Evolutionary conservation across 2,113 vertebrate genomes (phyloP).

Genomic region (Barbus barbus): DNA sequence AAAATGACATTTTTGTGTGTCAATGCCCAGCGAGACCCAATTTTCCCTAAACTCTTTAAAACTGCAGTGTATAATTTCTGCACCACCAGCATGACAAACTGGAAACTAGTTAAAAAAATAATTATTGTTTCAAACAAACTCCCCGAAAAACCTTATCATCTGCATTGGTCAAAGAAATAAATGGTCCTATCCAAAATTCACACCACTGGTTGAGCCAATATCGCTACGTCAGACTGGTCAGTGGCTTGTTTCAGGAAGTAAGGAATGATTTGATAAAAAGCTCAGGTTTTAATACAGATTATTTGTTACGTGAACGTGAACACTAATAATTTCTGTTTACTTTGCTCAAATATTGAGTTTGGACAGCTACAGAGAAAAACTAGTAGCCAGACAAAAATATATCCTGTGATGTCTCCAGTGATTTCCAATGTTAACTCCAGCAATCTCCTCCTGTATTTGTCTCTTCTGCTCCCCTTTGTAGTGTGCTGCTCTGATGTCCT

Average conservation of each 20-base stretch:
- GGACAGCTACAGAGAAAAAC: no score
- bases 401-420: no score
- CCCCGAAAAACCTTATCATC: not conserved
- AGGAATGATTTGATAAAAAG: not conserved
- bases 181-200: not conserved
- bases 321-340: not conserved
- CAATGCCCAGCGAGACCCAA: not conserved
- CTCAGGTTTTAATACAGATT: not conserved
- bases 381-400: no score
- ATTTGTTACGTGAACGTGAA: not conserved
- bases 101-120: not conserved
- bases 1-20: not conserved
- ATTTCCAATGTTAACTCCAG: no score
- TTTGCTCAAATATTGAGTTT: no score
- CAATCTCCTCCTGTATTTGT: no score
- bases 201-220: not conserved
- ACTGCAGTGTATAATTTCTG: not conserved
- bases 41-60: not conserved
- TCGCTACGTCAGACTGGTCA: not conserved
- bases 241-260: not conserved
- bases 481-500: not conserved
- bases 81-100: not conserved
- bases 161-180: not conserved
- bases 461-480: not conserved
- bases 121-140: not conserved